A percentile compares a stretch with the other conserved stretches of the same genome.
phyloP scores from a whole-genome alignment of 2,113 vertebrate species.

The Sceloporus tristichus region DNA sequence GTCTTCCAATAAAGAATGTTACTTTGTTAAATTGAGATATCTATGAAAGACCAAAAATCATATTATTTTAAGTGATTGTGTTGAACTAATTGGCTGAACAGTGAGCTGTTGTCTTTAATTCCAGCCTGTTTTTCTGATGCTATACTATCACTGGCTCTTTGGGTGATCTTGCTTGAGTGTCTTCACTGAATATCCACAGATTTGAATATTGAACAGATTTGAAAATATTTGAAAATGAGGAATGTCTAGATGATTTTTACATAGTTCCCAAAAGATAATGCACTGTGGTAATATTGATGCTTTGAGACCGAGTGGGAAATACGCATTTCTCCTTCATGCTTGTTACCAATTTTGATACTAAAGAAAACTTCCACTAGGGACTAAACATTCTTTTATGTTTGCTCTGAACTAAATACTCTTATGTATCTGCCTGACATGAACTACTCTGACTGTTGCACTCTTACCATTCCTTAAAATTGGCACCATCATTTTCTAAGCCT shows the following conservation, averaged over 20 bases:
- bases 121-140: conserved; percentile 25
- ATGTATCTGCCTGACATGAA: not conserved
- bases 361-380: too few relatives aligned
- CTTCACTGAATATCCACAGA: too few relatives aligned
- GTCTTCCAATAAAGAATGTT: not conserved
- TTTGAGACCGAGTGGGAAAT: too few relatives aligned
- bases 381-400: too few relatives aligned
- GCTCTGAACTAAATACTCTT: too few relatives aligned
- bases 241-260: too few relatives aligned
- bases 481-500: not conserved
- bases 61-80: not conserved
- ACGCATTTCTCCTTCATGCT: too few relatives aligned
- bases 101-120: not conserved
- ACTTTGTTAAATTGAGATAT: conserved; percentile 35
- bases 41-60: conserved; percentile 22
- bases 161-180: not conserved
- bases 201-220: too few relatives aligned
- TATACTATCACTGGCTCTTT: not conserved
- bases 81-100: conserved; percentile 6
- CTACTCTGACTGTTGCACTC: not conserved
- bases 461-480: not conserved
- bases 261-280: too few relatives aligned
- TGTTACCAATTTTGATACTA: too few relatives aligned
- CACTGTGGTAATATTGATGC: too few relatives aligned
- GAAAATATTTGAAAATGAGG: too few relatives aligned